phyloP scores from a whole-genome alignment of 2,113 vertebrate genomes.

The Orycteropus afer region DNA sequence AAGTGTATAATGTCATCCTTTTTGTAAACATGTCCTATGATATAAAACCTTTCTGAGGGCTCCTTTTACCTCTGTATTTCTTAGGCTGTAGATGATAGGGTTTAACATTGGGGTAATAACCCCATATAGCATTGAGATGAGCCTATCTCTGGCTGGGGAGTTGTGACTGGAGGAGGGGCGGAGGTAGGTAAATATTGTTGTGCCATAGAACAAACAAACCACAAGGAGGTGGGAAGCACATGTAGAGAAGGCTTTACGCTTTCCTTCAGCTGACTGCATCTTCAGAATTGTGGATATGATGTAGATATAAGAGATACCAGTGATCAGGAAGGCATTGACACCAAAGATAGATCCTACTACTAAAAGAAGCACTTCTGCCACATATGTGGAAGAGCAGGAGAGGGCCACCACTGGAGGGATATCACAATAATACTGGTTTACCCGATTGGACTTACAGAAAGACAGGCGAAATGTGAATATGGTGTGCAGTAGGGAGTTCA shows the following conservation, averaged over 20 bases:
- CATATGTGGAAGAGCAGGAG: neutral
- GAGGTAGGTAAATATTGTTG: slow-evolving; percentile 50
- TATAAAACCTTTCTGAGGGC: neutral
- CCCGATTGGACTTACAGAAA: neutral
- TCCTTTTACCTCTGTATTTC: slow-evolving; percentile 57
- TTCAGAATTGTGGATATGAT: slow-evolving; percentile 61
- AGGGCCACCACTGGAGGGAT: neutral
- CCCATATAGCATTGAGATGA: slow-evolving; percentile 37
- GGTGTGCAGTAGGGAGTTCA: neutral
- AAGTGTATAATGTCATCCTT: neutral
- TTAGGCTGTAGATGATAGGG: slow-evolving; percentile 55
- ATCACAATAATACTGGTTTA: neutral
- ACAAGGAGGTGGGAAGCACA: slow-evolving; percentile 68
- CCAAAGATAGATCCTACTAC: neutral
- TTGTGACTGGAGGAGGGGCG: neutral
- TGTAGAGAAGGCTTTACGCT: slow-evolving; percentile 66
- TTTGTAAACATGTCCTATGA: neutral
- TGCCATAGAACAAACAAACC: slow-evolving; percentile 62
- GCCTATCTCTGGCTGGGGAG: neutral
- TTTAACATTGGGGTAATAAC: slow-evolving; percentile 64
- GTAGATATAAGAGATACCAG: slow-evolving; percentile 22
- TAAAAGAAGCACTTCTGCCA: neutral
- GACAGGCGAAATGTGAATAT: neutral
- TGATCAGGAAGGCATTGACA: neutral
- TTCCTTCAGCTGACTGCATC: slow-evolving; percentile 48